phyloP scores from a whole-genome alignment of 1,140 invertebrate genomes.

The Coenobita brevimanus region DNA sequence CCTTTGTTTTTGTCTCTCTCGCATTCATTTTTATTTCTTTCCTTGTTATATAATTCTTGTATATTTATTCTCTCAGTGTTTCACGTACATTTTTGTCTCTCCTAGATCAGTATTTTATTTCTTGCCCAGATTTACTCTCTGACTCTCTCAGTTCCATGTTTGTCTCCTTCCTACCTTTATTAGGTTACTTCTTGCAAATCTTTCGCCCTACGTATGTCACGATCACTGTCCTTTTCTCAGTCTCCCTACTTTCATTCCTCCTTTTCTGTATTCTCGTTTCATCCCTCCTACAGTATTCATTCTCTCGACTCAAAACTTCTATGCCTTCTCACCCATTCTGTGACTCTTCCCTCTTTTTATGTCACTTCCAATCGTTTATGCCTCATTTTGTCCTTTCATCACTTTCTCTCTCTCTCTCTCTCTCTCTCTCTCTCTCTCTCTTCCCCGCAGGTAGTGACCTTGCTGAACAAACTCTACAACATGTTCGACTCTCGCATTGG shows the following conservation, averaged over 20 bases:
- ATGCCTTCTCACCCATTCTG: too few relatives aligned
- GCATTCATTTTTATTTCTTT: background rate
- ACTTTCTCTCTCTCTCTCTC: too few relatives aligned
- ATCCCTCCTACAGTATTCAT: too few relatives aligned
- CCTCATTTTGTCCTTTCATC: too few relatives aligned
- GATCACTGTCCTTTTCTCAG: background rate
- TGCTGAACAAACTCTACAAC: slow-evolving; percentile 74
- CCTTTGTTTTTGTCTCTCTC: background rate
- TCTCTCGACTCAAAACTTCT: too few relatives aligned
- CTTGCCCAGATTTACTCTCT: background rate
- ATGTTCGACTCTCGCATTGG: slow-evolving; percentile 74
- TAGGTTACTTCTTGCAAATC: too few relatives aligned
- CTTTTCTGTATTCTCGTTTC: too few relatives aligned
- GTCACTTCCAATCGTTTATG: too few relatives aligned
- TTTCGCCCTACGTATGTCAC: too few relatives aligned
- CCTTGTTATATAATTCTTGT: background rate
- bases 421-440: too few relatives aligned
- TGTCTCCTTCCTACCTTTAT: background rate
- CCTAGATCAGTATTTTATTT: background rate
- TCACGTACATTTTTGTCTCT: background rate
- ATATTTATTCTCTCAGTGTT: background rate
- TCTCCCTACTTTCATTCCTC: background rate
- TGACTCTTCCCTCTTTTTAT: too few relatives aligned
- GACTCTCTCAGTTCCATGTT: background rate
- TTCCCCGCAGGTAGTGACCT: slow-evolving; percentile 73